Evolutionary conservation across 2,113 vertebrate genomes (phyloP).

Genomic region (Sakesphorus luctuosus): DNA sequence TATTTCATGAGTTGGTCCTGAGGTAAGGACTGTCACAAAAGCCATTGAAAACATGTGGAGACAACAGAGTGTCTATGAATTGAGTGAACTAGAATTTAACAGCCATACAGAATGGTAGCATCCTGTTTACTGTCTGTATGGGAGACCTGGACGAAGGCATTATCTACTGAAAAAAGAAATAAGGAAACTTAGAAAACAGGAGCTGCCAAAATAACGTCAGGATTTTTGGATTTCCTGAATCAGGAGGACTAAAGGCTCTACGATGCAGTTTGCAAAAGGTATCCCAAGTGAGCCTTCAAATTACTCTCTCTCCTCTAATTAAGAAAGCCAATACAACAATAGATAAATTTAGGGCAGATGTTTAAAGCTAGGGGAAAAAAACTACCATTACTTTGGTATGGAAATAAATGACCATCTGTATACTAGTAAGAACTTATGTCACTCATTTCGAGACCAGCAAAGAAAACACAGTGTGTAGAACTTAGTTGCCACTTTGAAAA

Average conservation of each 20-base stretch:
- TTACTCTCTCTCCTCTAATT: neutral
- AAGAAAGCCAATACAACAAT: constrained; percentile 19
- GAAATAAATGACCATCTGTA: constrained; percentile 55
- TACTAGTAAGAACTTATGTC: neutral
- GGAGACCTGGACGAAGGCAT: neutral
- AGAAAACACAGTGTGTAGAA: neutral
- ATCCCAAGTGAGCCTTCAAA: constrained; percentile 10
- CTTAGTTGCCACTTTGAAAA: neutral
- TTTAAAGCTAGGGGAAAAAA: constrained; percentile 38
- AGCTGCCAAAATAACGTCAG: neutral
- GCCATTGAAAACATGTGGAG: neutral
- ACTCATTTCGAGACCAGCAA: neutral
- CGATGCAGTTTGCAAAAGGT: constrained; percentile 16
- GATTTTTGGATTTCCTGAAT: neutral
- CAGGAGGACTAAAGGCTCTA: neutral
- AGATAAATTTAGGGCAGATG: constrained; percentile 32
- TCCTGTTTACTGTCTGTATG: neutral
- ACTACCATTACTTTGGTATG: constrained; percentile 9
- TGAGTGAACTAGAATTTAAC: neutral
- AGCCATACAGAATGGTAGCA: neutral
- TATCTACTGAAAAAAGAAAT: neutral
- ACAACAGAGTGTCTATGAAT: neutral
- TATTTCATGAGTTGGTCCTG: neutral
- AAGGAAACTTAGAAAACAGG: neutral
- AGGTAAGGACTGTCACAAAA: neutral